phyloP scores from a whole-genome alignment of 2,113 vertebrate genomes.

The Hippoglossus stenolepis region DNA sequence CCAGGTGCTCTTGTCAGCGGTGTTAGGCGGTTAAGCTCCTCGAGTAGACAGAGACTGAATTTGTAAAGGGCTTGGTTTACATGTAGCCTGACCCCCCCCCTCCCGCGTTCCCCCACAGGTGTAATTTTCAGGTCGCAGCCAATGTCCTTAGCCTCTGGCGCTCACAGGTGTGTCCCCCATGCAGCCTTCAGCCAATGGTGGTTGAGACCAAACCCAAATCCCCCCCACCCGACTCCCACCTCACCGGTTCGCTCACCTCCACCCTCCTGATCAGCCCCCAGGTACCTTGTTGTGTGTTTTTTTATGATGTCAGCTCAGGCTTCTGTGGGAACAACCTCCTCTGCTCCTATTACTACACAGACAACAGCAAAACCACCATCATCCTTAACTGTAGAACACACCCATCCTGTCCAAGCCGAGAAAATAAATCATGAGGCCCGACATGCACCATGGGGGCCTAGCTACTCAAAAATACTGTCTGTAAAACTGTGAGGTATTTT shows the following conservation, averaged over 20 bases:
- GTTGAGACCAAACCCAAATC: constrained; percentile 49
- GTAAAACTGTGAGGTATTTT: constrained; percentile 27
- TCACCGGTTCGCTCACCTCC: constrained; percentile 63
- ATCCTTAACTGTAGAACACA: constrained; percentile 57
- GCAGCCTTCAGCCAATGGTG: constrained; percentile 80
- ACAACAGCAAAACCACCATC: constrained; percentile 61
- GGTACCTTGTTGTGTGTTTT: constrained; percentile 77
- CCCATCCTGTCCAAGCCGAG: constrained; percentile 22
- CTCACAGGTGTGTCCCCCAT: constrained; percentile 92
- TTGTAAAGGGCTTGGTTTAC: constrained; percentile 94
- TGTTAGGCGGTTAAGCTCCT: constrained; percentile 86
- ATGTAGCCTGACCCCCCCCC: constrained; percentile 85
- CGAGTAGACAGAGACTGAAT: constrained; percentile 89
- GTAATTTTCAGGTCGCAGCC: constrained; percentile 88
- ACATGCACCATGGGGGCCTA: neutral
- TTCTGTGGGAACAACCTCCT: constrained; percentile 80
- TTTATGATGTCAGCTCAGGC: constrained; percentile 82
- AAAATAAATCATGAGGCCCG: constrained; percentile 11
- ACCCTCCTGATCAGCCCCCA: constrained; percentile 64
- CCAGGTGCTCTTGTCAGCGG: constrained; percentile 62
- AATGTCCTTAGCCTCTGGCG: constrained; percentile 87
- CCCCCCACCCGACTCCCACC: constrained; percentile 35
- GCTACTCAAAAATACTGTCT: constrained; percentile 14
- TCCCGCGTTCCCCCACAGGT: constrained; percentile 91
- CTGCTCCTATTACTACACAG: constrained; percentile 69